phyloP scores from a whole-genome alignment of 2,888 invertebrate species.

The Dexiosoma caninum region DNA sequence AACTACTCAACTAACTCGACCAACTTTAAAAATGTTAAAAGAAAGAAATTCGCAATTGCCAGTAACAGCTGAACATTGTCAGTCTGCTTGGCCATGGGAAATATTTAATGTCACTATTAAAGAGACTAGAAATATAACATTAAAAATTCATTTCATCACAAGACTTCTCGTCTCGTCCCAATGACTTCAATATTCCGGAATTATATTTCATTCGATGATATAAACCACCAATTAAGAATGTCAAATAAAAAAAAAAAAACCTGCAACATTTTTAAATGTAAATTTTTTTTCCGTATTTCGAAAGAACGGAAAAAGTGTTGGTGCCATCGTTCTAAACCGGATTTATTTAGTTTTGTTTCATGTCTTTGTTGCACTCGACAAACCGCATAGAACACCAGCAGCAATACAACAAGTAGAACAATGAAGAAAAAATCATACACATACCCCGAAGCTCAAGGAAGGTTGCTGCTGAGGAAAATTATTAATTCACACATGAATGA shows the following conservation, averaged over 20 bases:
- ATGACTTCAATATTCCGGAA: too few species aligned
- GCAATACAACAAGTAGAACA: background rate
- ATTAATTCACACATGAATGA: slow-evolving; percentile 65
- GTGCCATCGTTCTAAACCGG: background rate
- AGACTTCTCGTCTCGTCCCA: background rate
- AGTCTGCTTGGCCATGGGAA: too few species aligned
- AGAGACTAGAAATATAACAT: too few species aligned
- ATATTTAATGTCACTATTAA: too few species aligned
- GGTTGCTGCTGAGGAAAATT: slow-evolving; percentile 57
- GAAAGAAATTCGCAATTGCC: too few species aligned
- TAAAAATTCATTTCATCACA: background rate
- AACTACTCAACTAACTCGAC: background rate
- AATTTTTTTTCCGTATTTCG: too few species aligned
- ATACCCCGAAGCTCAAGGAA: slow-evolving; percentile 19
- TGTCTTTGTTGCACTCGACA: slow-evolving; percentile 34
- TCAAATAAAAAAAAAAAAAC: too few species aligned
- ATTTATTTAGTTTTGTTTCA: background rate
- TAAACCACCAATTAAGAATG: too few species aligned
- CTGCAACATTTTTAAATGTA: too few species aligned
- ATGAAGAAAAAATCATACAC: background rate
- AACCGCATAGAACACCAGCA: slow-evolving; percentile 30
- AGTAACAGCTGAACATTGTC: too few species aligned
- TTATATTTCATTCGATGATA: too few species aligned
- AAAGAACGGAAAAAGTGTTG: background rate
- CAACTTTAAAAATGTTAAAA: too few species aligned